Base-by-base conservation (phyloP, 2,888 invertebrate species). In the Tenthredo distinguenda region DNA sequence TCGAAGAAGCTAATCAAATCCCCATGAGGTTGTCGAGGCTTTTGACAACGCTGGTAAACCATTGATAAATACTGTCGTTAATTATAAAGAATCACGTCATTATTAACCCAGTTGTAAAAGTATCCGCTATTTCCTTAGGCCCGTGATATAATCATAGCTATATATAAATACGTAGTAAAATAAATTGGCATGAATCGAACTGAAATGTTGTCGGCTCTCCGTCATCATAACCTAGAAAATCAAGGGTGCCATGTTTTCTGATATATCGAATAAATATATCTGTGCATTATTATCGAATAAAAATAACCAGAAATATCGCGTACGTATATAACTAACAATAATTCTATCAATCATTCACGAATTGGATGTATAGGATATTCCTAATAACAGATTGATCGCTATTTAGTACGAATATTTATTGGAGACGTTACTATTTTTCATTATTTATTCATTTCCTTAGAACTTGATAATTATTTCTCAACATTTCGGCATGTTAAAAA, bases 141-240 rank as follows among this genome's bases (percentile, higher is more conserved):
- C 4, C 18, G 55, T 55, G 55, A 18, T 18, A n/a, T 18, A 68
- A 31, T 34, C 26, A 34, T 18, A 26, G 3, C 15, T 34, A 62
- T 21, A 12, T 18, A 3, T 50, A 6, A 6, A 50, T 50, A 50
- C 6, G 18, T 18, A 6, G 68, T 12, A 34, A 40, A n/a, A 72
- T n/a, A 72, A 40, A 72, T n/a, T 26, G 34, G 7, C 4, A 65
- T n/a, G 31, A 65, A 65, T 65, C 68, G 26, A 26, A 68, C 34
- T 5, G 21, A 15, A 9, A 43, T 74, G 21, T 40, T 72, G 40
- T 74, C 74, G 74, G 74, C 74, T 21, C 3, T 18, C 10, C 47
- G 43, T 74, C 21, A 47, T 12, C 74, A 68, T 74, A 74, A 74
- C 74, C 74, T 74, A 12, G 9, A 74, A 74, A 47, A 43, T 40